Conservation (phyloP, 2,888 invertebrate species). For the Drosophila multiciliata region DNA sequence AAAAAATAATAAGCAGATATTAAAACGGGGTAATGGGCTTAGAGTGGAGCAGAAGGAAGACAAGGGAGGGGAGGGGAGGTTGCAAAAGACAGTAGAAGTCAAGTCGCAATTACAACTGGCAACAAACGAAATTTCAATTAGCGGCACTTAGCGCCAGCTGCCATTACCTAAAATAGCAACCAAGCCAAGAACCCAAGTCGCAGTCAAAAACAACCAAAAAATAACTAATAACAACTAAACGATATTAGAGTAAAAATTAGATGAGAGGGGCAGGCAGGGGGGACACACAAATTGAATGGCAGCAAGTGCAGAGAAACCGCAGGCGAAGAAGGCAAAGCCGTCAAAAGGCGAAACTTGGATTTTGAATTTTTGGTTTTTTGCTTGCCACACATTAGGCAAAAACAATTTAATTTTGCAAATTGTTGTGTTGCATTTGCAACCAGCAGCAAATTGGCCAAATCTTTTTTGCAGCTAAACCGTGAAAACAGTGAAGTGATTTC, state of each 20-base stretch:
- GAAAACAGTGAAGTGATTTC: conserved; percentile 46
- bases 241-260: conserved; percentile 72
- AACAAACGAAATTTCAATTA: conserved; percentile 80
- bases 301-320: conserved; percentile 39
- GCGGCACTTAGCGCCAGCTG: conserved; percentile 77
- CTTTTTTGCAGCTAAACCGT: conserved; percentile 42
- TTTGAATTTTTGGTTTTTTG: conserved; percentile 35
- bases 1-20: conserved; percentile 55
- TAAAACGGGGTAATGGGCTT: conserved; percentile 45
- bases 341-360: conserved; percentile 49
- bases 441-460: conserved; percentile 33
- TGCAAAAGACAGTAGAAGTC: conserved; percentile 42
- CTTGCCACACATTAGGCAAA: conserved; percentile 51
- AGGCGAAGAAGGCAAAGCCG: conserved; percentile 20
- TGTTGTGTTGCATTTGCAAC: conserved; percentile 58
- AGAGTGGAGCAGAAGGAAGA: conserved; percentile 6
- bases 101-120: conserved; percentile 65
- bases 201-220: conserved; percentile 23
- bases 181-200: conserved; percentile 8
- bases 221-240: conserved; percentile 76
- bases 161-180: conserved; percentile 60
- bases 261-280: conserved; percentile 7
- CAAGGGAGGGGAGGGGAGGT: conserved; percentile 25
- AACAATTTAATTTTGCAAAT: conserved; percentile 74
- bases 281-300: conserved; percentile 46